Conservation (phyloP, 1,140 invertebrate genomes). For the Aphaenogaster rudis region DNA sequence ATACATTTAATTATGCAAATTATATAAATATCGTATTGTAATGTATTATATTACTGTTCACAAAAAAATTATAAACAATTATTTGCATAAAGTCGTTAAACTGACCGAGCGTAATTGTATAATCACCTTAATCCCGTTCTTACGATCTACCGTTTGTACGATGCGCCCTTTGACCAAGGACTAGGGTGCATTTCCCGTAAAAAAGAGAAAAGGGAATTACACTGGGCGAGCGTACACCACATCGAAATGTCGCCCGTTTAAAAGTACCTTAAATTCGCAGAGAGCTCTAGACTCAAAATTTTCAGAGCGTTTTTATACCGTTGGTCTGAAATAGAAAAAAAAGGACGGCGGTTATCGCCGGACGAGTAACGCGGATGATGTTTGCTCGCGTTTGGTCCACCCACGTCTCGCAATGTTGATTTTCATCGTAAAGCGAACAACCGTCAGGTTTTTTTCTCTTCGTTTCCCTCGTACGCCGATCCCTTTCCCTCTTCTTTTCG, state of each 20-base stretch:
- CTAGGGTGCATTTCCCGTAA: background rate
- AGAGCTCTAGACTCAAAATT: constrained; percentile 41
- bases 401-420: constrained; percentile 73
- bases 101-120: background rate
- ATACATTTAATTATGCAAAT: background rate
- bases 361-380: constrained; percentile 58
- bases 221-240: background rate
- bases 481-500: background rate
- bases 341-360: constrained; percentile 7
- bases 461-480: background rate
- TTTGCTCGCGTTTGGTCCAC: constrained; percentile 63
- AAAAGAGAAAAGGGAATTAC: constrained; percentile 14
- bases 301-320: constrained; percentile 57
- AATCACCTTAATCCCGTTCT: background rate
- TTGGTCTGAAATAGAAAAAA: constrained; percentile 32
- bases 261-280: constrained; percentile 14
- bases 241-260: constrained; percentile 46
- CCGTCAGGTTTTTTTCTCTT: constrained; percentile 31
- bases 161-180: background rate
- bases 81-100: background rate
- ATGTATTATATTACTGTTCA: background rate
- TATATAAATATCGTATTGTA: background rate
- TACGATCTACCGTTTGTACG: background rate
- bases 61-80: background rate
- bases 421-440: constrained; percentile 78